These are phyloP conservation scores for Malurus splendens DNA, from an alignment of 2,797 vertebrate genomes.

Conservation along the genomic window DNA sequence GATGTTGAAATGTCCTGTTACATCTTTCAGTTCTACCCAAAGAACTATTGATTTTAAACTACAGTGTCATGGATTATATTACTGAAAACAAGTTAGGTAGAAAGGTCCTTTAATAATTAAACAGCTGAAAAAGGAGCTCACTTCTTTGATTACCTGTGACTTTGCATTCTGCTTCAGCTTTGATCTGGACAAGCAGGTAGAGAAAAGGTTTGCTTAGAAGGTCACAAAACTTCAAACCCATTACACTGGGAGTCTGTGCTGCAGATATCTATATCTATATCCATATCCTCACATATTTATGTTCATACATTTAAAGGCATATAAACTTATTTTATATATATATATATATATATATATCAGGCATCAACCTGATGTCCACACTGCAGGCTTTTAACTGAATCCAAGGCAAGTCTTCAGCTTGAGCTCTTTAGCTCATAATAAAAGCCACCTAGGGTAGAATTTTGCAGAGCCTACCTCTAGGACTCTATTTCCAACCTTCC, in stretches of 20 bases:
- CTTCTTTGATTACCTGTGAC: conserved; percentile 2
- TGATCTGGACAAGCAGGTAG: background rate
- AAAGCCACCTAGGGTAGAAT: background rate
- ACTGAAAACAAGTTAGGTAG: background rate
- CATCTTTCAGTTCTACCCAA: background rate
- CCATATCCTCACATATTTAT: background rate
- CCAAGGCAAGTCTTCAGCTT: background rate
- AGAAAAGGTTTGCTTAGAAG: background rate
- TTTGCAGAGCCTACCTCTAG: background rate
- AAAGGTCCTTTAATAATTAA: conserved; percentile 23
- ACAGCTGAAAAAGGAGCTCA: background rate
- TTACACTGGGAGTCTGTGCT: background rate
- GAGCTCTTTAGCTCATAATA: background rate
- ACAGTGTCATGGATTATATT: background rate
- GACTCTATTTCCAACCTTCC: background rate
- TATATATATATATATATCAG: background rate
- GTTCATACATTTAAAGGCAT: background rate
- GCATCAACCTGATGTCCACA: background rate
- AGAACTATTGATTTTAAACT: conserved; percentile 14
- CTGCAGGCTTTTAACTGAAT: background rate
- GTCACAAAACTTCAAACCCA: background rate
- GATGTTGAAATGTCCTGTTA: background rate
- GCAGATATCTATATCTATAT: background rate
- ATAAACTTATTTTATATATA: too few species aligned
- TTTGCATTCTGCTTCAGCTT: background rate